Base-by-base conservation (phyloP, 1,140 invertebrate genomes). In the Monochamus saltuarius region DNA sequence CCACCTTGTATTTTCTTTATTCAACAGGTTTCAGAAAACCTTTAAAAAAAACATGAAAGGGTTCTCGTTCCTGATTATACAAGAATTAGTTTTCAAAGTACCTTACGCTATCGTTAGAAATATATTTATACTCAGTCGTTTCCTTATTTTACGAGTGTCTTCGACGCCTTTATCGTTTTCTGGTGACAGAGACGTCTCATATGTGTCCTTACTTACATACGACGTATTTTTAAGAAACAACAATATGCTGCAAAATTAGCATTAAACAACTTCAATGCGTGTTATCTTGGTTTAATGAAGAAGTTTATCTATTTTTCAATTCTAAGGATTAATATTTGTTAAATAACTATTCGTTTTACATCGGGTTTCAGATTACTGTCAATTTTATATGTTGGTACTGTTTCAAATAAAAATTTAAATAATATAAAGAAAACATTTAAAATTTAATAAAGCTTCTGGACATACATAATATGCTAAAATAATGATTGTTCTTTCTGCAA, bases 111-210 rank as follows among this genome's bases (percentile, higher is more conserved):
- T 10, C 16, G 6, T 34, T 34, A 4, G 36, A 55, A 14, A 55
- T 45, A 19, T 17, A 9, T 14, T 42, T 29, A 55, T 45, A 29
- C 34, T 35, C 40, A 22, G 45, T 35, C 53, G 17, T 14, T 38
- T 58, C 17, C 14, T 49, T 14, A n/a, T 34, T n/a, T 50, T 39
- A 19, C 38, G 56, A 47, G 50, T 47, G 56, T 45, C 42, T 58
- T 58, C 38, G n/a, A n/a, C n/a, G n/a, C n/a, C n/a, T n/a, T n/a
- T n/a, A n/a, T n/a, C n/a, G n/a, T n/a, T n/a, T n/a, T n/a, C n/a
- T n/a, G n/a, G n/a, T n/a, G n/a, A n/a, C n/a, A n/a, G n/a, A n/a
- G n/a, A n/a, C n/a, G 17, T 45, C 42, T 42, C 36, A 36, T 43
- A 10, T 16, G 38, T 56, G 39, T 35, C 38, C 39, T 39, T 8